A percentile compares a stretch with the other conserved stretches of the same genome.
phyloP scores from a whole-genome alignment of 2,797 vertebrate species.

The Malurus splendens region DNA sequence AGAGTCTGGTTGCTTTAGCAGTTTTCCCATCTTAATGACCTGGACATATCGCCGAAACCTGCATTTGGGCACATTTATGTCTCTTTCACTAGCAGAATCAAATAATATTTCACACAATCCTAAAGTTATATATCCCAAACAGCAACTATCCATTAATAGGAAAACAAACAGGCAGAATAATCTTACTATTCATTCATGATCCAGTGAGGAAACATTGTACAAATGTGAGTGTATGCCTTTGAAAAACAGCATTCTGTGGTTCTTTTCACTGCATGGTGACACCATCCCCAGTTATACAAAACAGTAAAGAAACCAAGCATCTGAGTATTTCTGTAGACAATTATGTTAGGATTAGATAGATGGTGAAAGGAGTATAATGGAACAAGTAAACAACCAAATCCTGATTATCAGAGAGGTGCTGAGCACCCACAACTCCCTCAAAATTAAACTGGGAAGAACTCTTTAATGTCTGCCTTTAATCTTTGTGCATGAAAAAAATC shows the following conservation, averaged over 20 bases:
- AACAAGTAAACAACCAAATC: constrained; percentile 45
- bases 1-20: neutral
- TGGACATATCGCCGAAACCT: neutral
- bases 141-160: neutral
- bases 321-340: constrained; percentile 31
- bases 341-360: constrained; percentile 33
- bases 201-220: constrained; percentile 7
- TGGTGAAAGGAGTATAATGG: constrained; percentile 27
- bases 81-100: neutral
- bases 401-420: neutral
- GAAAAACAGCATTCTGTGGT: constrained; percentile 30
- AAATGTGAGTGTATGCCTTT: neutral
- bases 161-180: constrained; percentile 35
- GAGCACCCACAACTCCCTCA: neutral
- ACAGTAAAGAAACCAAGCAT: constrained; percentile 23
- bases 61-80: neutral
- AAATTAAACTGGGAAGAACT: neutral
- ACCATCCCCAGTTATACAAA: constrained; percentile 34
- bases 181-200: constrained; percentile 26
- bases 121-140: neutral
- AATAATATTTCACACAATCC: neutral
- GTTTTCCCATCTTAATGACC: neutral
- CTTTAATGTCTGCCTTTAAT: constrained; percentile 1
- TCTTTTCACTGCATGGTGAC: constrained; percentile 51
- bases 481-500: neutral